Evolutionary conservation across 2,797 vertebrate genomes (phyloP).

Genomic region (Myiothlypis chrysogaster): DNA sequence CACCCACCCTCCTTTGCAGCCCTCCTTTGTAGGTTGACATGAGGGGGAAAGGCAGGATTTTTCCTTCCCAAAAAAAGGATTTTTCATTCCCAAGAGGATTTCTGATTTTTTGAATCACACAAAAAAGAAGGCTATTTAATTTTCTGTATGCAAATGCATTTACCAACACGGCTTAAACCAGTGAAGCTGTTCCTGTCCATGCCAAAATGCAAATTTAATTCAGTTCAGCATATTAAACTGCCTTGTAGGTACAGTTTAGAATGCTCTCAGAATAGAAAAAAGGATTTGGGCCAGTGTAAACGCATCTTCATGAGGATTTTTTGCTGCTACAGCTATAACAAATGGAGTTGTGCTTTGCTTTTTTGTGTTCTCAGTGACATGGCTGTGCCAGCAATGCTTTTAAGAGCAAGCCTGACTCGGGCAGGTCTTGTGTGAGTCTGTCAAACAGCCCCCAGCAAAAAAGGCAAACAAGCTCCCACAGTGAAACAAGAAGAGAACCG

Average conservation of each 20-base stretch:
- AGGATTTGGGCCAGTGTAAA: not conserved
- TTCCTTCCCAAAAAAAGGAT: not conserved
- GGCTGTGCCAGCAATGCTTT: slow-evolving; percentile 57
- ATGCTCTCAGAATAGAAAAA: slow-evolving; percentile 7
- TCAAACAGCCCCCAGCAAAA: slow-evolving; percentile 37
- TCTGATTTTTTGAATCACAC: not conserved
- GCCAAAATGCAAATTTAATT: not conserved
- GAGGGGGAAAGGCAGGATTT: not conserved
- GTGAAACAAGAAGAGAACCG: not conserved
- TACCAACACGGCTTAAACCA: not conserved
- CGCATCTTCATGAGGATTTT: not conserved
- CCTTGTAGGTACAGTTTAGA: slow-evolving; percentile 6
- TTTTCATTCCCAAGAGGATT: not conserved
- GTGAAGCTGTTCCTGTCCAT: not conserved
- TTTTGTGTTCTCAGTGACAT: not conserved
- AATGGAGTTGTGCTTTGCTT: not conserved
- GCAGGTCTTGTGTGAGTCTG: slow-evolving; percentile 3
- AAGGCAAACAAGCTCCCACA: slow-evolving; percentile 16
- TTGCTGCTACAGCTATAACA: not conserved
- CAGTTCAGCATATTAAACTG: not conserved
- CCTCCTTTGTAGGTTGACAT: not conserved
- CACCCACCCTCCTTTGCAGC: not conserved
- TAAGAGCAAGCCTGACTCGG: slow-evolving; percentile 15
- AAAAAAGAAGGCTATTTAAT: not conserved
- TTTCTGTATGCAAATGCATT: not conserved